Conservation (phyloP, 1,140 invertebrate species). For the Homarus americanus region DNA sequence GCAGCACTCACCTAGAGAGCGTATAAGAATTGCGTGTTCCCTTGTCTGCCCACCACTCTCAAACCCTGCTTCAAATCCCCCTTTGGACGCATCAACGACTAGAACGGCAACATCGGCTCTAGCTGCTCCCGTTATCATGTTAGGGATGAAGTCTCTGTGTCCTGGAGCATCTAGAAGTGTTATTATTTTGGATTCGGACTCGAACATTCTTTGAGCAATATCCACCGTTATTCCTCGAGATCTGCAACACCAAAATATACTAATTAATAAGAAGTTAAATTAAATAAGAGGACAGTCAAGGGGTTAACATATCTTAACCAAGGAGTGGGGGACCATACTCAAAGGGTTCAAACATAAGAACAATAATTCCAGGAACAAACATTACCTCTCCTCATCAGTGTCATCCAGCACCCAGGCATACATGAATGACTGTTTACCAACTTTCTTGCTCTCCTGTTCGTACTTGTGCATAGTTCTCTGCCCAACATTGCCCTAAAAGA, state of each 20-base stretch:
- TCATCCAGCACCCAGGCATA: slow-evolving; percentile 99
- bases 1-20: slow-evolving; percentile 86
- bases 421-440: slow-evolving; percentile 98
- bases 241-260: slow-evolving; percentile 78
- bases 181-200: slow-evolving; percentile 91
- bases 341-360: too few species aligned
- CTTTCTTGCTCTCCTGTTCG: slow-evolving; percentile 97
- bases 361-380: neutral
- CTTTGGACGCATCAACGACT: slow-evolving; percentile 94
- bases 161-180: slow-evolving; percentile 97
- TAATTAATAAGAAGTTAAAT: too few species aligned
- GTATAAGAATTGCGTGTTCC: slow-evolving; percentile 96
- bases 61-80: slow-evolving; percentile 99
- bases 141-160: slow-evolving; percentile 98
- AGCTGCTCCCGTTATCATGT: slow-evolving; percentile 98
- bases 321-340: too few species aligned
- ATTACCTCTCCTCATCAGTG: slow-evolving; percentile 95
- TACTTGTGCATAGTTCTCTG: slow-evolving; percentile 97
- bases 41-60: slow-evolving; percentile 98
- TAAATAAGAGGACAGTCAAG: too few species aligned
- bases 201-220: slow-evolving; percentile 95
- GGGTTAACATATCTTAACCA: too few species aligned
- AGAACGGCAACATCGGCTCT: slow-evolving; percentile 98
- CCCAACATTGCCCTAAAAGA: slow-evolving; percentile 91
- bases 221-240: slow-evolving; percentile 97